phyloP scores from a whole-genome alignment of 2,113 vertebrate genomes.

The Thalassoma bifasciatum region DNA sequence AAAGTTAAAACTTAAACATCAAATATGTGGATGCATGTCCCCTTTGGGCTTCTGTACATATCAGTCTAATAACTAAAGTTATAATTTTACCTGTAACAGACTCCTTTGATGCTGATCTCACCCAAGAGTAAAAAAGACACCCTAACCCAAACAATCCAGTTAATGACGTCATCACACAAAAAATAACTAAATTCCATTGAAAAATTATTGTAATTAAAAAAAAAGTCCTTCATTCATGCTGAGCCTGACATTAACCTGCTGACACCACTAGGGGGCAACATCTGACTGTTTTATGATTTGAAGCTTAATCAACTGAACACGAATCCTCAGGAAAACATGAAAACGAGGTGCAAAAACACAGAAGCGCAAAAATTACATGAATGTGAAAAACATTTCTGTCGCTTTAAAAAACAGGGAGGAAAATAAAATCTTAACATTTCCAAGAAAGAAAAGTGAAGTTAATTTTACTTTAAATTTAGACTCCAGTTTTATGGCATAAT shows the following conservation, averaged over 20 bases:
- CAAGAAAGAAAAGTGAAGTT: too few relatives aligned
- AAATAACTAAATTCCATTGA: too few relatives aligned
- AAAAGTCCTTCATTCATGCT: not conserved
- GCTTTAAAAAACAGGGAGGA: not conserved
- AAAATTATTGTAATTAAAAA: not conserved
- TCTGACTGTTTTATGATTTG: conserved; percentile 1
- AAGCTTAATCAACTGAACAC: not conserved
- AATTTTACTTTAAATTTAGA: not conserved
- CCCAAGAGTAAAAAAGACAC: too few relatives aligned
- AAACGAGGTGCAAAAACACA: not conserved
- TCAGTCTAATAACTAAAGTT: too few relatives aligned
- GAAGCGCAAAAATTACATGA: not conserved
- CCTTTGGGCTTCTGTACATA: too few relatives aligned
- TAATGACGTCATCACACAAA: too few relatives aligned
- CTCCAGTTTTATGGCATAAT: not conserved
- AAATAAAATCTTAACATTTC: too few relatives aligned
- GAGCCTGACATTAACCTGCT: not conserved
- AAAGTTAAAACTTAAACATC: too few relatives aligned
- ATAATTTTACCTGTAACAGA: too few relatives aligned
- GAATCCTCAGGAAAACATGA: not conserved
- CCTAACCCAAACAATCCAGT: too few relatives aligned
- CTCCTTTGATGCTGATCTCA: too few relatives aligned
- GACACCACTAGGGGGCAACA: conserved; percentile 55
- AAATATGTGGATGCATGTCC: too few relatives aligned
- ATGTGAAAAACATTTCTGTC: not conserved